phyloP scores from a whole-genome alignment of 2,113 vertebrate species.

The Glareola pratincola region DNA sequence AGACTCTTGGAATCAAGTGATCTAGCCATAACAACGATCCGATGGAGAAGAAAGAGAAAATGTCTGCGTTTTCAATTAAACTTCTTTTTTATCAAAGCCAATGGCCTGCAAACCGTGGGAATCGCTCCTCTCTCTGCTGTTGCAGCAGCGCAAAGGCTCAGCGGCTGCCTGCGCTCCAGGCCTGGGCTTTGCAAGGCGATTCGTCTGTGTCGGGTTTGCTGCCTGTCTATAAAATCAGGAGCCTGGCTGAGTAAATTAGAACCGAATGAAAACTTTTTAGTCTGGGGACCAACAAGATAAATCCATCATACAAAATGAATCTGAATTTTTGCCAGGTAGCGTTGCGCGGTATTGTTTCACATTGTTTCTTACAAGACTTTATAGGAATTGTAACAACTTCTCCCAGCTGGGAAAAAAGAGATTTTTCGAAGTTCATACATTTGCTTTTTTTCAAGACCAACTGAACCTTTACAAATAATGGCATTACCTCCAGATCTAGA shows the following conservation, averaged over 20 bases:
- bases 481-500: not conserved
- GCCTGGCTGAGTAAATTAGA: not conserved
- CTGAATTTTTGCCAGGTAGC: not conserved
- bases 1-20: not conserved
- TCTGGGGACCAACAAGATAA: not conserved
- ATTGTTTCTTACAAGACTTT: not conserved
- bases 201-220: not conserved
- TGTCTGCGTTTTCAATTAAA: not conserved
- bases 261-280: conserved; percentile 5
- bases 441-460: not conserved
- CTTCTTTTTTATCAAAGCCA: not conserved
- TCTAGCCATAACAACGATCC: not conserved
- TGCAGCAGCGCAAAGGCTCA: not conserved
- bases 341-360: not conserved
- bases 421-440: not conserved
- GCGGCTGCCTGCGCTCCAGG: not conserved
- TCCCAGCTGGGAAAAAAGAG: not conserved
- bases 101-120: not conserved
- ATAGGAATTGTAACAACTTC: not conserved
- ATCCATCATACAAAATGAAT: not conserved
- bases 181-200: not conserved
- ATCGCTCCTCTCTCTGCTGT: not conserved
- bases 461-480: not conserved
- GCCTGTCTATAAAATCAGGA: not conserved
- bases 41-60: not conserved